Evolutionary conservation across 2,888 invertebrate genomes (phyloP), one percentile per base, ranked within the genome.

Genomic region (Osmoderma eremita): DNA sequence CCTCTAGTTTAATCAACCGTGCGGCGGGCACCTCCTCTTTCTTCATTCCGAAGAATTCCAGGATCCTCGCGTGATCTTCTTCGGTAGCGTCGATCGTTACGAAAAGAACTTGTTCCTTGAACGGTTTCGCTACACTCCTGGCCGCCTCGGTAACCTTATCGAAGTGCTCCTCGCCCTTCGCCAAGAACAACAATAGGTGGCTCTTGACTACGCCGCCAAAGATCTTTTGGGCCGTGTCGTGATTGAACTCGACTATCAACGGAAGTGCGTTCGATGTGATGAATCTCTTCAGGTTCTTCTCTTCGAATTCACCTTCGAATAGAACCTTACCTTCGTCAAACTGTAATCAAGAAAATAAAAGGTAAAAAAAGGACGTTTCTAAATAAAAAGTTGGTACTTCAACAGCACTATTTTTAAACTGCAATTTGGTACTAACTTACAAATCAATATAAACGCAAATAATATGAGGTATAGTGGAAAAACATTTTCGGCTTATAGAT

Each of bases 11-110:
- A 82, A 99, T 98, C 72, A 99, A 87, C 75, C 98, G 90, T 78
- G 95, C 92, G 1, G 92, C 89, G 6, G 96, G 96, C 12, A 93
- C 89, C 80, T 95, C 95, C n/a, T 93, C 93, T 82, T 94, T 93
- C 85, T 92, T 94, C 89, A 98, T 91, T 62, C 76, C 98, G 84
- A 99, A 99, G 94, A 98, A 99, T 85, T 99, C 99, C 81, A 99
- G 86, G 82, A 99, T 98, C 79, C 98, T 89, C 77, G 92, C 91
- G 84, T 99, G 98, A 81, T 99, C 98, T 79, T 95, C 93, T 80
- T 96, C 94, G 78, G 94, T 96, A 54, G 94, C 90, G 83, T 99
- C 93, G 81, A 99, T 95, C 77, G 93, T 94, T 30, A 99, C 98
- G 78, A 97, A 95, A 79, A 99, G 88, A 77, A 98, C 90, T 87